These are phyloP conservation scores for Chymomyza amoena DNA, from an alignment of 2,888 invertebrate species.

Conservation along the genomic window DNA sequence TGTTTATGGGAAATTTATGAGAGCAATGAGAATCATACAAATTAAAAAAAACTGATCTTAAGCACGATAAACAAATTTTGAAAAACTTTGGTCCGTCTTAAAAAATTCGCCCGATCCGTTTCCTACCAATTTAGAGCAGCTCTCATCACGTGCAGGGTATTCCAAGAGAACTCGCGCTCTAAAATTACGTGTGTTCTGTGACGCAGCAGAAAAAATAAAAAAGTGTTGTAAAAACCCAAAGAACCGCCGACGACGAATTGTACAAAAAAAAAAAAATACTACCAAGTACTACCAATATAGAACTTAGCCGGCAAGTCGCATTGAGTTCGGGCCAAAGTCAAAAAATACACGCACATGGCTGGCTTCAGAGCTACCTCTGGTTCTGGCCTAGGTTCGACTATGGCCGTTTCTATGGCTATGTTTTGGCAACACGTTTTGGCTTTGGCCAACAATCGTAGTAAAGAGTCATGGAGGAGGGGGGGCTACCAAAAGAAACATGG, in stretches of 20 bases:
- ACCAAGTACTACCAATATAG: neutral
- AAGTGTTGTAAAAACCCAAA: neutral
- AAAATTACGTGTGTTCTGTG: slow-evolving; percentile 57
- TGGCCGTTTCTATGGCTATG: slow-evolving; percentile 4
- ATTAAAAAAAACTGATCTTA: too few relatives aligned
- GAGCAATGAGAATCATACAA: too few relatives aligned
- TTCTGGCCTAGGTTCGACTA: slow-evolving; percentile 14
- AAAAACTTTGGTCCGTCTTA: too few relatives aligned
- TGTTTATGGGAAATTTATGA: too few relatives aligned
- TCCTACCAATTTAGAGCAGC: too few relatives aligned
- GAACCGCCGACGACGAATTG: neutral
- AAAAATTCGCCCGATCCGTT: too few relatives aligned
- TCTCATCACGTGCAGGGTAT: neutral
- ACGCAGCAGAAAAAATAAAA: slow-evolving; percentile 55
- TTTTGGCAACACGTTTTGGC: slow-evolving; percentile 5
- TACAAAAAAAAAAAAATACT: neutral
- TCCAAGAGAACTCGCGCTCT: neutral
- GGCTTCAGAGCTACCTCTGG: neutral
- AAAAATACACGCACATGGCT: slow-evolving; percentile 38
- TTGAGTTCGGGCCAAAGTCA: too few relatives aligned
- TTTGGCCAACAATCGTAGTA: neutral
- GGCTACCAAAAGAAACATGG: neutral
- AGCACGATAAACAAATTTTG: too few relatives aligned
- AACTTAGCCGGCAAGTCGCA: neutral
- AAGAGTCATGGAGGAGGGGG: too few relatives aligned